Evolutionary conservation across 30 jellyfish, hydroid and myxozoan genomes (phyloP), one percentile per base, ranked within the genome.

Genomic region (Aurelia aurita): DNA sequence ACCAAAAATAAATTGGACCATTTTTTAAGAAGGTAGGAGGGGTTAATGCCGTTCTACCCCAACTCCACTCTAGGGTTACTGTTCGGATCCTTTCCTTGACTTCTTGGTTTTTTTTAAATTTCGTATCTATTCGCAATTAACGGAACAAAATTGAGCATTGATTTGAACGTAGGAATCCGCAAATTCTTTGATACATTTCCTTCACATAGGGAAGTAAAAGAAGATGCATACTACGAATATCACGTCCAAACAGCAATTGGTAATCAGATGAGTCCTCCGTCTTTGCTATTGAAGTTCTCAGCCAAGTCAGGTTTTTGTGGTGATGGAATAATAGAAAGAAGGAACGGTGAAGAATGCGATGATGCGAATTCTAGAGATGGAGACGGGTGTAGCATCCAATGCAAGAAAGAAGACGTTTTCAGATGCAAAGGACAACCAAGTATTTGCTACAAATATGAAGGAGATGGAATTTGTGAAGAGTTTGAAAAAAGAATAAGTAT

Each of bases 381-480:
- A 10, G 99, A 95, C 85, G 99, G 99, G 64, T 95, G 99, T 66
- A 86, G 85, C 82, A 54, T 92, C 21, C 77, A 69, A 23, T 95
- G 99, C 81, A 78, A 77, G 44, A 77, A 66, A 15, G 99, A 95
- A 76, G 96, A 89, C 21, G 95, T 89, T 14, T 95, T 95, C 85
- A 77, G 75, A 28, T 95, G 99, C 82, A 85, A 88, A 35, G 92
- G 91, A 10, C 88, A 89, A 65, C 99, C 99, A 21, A 95, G 99
- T 28, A 55, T 95, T 3, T 95, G 99, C 86, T 95, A 95, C 47
- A 69, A 73, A 51, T 85, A 95, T 65, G 90, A 87, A 45, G 77
- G 94, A 15, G 99, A 95, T 55, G 99, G 99, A 25, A 60, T 89
- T 58, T 95, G 99, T 47, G 99, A 95, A 80, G 96, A 71, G 15